Percentiles rank a stretch among this genome's conserved stretches.
phyloP scores from a whole-genome alignment of 2,888 invertebrate genomes.

The Heliconius erato region DNA sequence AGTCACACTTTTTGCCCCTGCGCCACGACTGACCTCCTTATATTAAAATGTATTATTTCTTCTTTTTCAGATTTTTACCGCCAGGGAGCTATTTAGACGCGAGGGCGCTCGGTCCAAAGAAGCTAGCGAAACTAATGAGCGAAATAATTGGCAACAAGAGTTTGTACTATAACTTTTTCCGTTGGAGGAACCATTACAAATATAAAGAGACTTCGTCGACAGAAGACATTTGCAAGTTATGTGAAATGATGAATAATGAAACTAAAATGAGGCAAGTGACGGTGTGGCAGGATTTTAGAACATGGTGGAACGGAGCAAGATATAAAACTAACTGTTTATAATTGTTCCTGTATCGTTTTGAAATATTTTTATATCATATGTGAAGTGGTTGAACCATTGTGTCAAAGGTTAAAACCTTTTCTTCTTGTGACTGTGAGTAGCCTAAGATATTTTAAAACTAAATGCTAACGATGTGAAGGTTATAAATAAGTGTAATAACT shows the following conservation, averaged over 20 bases:
- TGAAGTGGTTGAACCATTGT: no score
- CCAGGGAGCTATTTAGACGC: constrained; percentile 60
- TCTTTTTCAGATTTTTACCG: constrained; percentile 53
- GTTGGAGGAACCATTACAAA: constrained; percentile 59
- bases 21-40: no score
- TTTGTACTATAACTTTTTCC: constrained; percentile 57
- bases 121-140: constrained; percentile 56
- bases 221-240: constrained; percentile 55
- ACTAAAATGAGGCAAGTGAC: constrained; percentile 41
- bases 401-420: no score
- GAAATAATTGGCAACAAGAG: constrained; percentile 54
- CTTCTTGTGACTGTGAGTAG: no score
- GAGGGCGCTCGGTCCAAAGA: constrained; percentile 52
- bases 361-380: no score
- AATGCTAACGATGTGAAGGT: no score
- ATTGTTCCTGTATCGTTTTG: background rate
- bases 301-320: constrained; percentile 53
- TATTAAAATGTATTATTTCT: background rate
- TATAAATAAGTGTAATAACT: no score
- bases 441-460: no score
- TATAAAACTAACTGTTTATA: constrained; percentile 46
- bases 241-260: constrained; percentile 54
- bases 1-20: no score
- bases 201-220: constrained; percentile 50
- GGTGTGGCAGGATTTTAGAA: constrained; percentile 52